Evolutionary conservation across 2,113 vertebrate genomes (phyloP), one percentile per base, ranked within the genome.

Genomic region (Merops nubicus): DNA sequence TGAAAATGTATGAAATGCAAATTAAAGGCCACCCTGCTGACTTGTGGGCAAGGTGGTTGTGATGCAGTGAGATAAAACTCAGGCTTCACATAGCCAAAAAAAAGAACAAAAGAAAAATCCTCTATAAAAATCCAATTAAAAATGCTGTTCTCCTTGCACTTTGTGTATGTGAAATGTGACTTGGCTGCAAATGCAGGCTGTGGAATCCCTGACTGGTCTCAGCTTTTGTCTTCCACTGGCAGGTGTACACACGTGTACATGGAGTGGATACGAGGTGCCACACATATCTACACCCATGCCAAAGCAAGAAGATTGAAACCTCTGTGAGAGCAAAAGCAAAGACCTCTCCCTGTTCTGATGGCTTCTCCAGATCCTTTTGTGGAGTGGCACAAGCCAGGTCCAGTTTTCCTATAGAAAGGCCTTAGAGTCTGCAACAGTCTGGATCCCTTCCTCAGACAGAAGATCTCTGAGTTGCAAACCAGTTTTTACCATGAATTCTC

Each of bases 1-100:
- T 62, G n/a, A 75, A 57, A 87, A 75, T 38, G 21, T 47, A 72
- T 42, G 26, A 88, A 96, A 77, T 21, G 25, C 42, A 92, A 94
- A 57, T 57, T 29, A 79, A 91, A 88, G 26, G 47, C 22, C 28
- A 54, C 14, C 42, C 65, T 85, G 78, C 83, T 96, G 93, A 59
- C 53, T 90, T 77, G 72, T 56, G 73, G 45, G 38, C 23, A 62
- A 95, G 68, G 80, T 57, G 45, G 40, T 64, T 85, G 78, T 50
- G 81, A 95, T n/a, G 65, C 31, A 91, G 43, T 42, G 77, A 94
- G 84, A 89, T 47, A 62, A 95, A 92, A 93, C 78, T 77, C 42
- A 33, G 29, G 81, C 19, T 91, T 72, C 28, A 22, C 4, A 0
- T 5, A 17, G 16, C 11, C 12, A 22, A 63, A 40, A 42, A 50